Conservation (phyloP, 2,888 invertebrate genomes). For the Boloria euphrosyne region DNA sequence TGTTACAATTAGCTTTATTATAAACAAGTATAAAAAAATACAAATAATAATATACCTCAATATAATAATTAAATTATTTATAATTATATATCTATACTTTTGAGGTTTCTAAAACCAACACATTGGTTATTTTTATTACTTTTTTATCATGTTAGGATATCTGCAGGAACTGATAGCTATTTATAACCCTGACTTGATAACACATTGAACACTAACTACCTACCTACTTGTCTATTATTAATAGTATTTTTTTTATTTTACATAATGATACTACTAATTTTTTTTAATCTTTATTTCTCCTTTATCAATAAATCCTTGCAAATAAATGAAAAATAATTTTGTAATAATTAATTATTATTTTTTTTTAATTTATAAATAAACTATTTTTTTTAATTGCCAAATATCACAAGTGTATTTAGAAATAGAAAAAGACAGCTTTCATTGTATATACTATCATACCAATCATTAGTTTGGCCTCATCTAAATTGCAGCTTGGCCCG, state of each 20-base stretch:
- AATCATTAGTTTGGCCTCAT: conserved; percentile 55
- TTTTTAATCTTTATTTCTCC: too few relatives aligned
- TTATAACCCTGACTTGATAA: neutral
- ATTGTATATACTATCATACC: conserved; percentile 29
- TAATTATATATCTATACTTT: too few relatives aligned
- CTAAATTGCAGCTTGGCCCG: conserved; percentile 56
- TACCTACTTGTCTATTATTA: neutral
- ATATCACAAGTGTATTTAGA: neutral
- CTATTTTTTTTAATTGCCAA: neutral
- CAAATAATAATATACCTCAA: too few relatives aligned
- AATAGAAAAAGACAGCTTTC: conserved; percentile 17
- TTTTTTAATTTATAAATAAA: too few relatives aligned
- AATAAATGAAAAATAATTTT: too few relatives aligned
- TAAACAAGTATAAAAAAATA: too few relatives aligned
- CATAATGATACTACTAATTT: too few relatives aligned
- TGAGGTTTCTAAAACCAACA: neutral
- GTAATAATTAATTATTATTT: too few relatives aligned
- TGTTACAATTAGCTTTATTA: too few relatives aligned
- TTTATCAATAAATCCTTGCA: too few relatives aligned
- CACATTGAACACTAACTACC: neutral
- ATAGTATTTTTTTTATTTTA: neutral
- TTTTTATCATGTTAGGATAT: conserved; percentile 14
- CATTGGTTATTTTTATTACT: conserved; percentile 2
- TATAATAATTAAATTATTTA: too few relatives aligned
- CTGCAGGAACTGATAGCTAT: conserved; percentile 28